Evolutionary conservation across 2,888 invertebrate genomes (phyloP), one percentile per base, ranked within the genome.

Genomic region (Volucella inflata): DNA sequence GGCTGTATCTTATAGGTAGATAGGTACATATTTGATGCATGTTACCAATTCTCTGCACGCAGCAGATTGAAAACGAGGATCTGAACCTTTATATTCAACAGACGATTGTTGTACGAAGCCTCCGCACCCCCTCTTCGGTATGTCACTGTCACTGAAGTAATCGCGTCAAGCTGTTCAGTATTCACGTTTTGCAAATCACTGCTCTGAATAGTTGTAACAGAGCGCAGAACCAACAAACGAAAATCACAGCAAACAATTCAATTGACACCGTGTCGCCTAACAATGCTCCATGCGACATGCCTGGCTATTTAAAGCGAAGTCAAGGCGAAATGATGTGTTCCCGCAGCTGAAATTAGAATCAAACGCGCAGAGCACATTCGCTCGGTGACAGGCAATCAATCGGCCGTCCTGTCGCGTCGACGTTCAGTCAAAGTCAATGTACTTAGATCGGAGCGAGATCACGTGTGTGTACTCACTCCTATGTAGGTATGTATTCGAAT

Each of bases 311-410:
- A 21, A 68, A 72, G 50, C 42, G 53, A 81, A 77, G 76, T 85
- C 85, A 85, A 81, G 85, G 85, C 85, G 30, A 81, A 81, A 72
- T 85, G 71, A 76, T 76, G 72, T 81, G 85, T 76, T 76, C 62
- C 68, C 70, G 30, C 67, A 46, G 77, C 81, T 71, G 71, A 72
- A 85, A 81, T 85, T 72, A 85, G 76, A 85, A 81, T 81, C 81
- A 60, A 59, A 76, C 57, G 70, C n/a, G 30, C 59, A 40, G 40
- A 62, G 65, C 71, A 72, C 72, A 81, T 72, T 81, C 68, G 80
- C 21, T 65, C 65, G 80, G 67, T 77, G 85, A 76, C 85, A 77
- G 68, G 76, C 81, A 81, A 81, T 76, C 85, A 85, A 85, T 81
- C 85, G 60, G 59, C 70, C 79, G 68, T 74, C 46, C 48, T 44